These are phyloP conservation scores for Xanthorhoe spadicearia DNA, from an alignment of 2,888 invertebrate genomes.

Conservation along the genomic window DNA sequence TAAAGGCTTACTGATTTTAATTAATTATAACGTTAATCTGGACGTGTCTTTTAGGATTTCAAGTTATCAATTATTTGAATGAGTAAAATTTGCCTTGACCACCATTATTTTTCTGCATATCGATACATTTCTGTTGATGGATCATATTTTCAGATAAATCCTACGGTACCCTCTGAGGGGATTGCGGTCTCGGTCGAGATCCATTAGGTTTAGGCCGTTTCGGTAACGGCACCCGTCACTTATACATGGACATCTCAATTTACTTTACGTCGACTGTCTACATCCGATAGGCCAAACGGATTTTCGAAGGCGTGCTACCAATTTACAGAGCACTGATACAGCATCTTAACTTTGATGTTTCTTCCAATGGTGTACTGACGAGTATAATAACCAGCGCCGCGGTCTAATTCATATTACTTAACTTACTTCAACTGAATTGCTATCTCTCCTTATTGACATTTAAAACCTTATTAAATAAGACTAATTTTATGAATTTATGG, in stretches of 20 bases:
- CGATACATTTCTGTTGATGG: background rate
- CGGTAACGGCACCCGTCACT: conserved; percentile 40
- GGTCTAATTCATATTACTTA: no score
- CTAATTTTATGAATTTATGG: no score
- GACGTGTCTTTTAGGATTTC: no score
- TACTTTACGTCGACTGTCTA: conserved; percentile 35
- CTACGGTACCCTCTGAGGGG: conserved; percentile 14
- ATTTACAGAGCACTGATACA: background rate
- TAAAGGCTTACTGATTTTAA: no score
- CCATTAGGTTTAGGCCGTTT: conserved; percentile 39
- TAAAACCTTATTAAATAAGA: no score
- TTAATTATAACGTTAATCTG: no score
- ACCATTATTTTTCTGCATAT: background rate
- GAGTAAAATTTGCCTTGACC: background rate
- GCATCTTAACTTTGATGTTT: background rate
- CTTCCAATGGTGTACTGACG: no score
- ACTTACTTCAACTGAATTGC: background rate
- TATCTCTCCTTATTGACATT: no score
- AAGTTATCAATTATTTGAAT: background rate
- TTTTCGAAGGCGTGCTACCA: background rate
- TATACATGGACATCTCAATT: conserved; percentile 44
- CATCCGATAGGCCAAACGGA: conserved; percentile 7
- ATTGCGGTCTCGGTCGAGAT: conserved; percentile 22
- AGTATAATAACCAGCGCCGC: no score
- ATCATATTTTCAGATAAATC: conserved; percentile 22